Conservation (phyloP, 2,888 invertebrate genomes). For the Thera britannica region DNA sequence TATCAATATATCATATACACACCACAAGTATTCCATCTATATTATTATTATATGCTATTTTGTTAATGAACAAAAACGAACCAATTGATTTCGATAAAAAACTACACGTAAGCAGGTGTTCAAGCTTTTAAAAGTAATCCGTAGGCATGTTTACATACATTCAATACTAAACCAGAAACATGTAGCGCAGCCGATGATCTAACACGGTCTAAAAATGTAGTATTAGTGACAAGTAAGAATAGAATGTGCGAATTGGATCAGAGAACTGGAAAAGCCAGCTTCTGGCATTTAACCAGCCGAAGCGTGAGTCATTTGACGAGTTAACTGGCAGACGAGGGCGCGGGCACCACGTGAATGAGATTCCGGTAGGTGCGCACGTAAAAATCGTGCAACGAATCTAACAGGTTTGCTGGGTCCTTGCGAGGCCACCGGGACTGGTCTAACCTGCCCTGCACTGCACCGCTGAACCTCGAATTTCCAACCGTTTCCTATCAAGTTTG, state of each 20-base stretch:
- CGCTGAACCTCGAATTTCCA: constrained; percentile 81
- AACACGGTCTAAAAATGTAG: constrained; percentile 36
- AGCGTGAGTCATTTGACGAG: constrained; percentile 83
- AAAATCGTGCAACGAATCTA: constrained; percentile 85
- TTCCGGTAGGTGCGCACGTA: constrained; percentile 85
- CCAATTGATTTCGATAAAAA: background rate
- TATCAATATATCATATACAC: too few relatives aligned
- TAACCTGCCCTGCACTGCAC: constrained; percentile 83
- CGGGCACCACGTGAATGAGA: constrained; percentile 82
- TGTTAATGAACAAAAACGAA: background rate
- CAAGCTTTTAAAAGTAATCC: background rate
- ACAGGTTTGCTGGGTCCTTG: constrained; percentile 85
- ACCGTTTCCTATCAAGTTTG: constrained; percentile 77
- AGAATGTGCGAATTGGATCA: constrained; percentile 78
- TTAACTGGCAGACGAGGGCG: constrained; percentile 75
- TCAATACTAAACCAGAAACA: constrained; percentile 16
- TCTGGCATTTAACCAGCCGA: constrained; percentile 79
- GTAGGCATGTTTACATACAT: background rate
- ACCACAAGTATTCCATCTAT: too few relatives aligned
- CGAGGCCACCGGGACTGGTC: constrained; percentile 84
- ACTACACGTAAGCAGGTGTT: background rate
- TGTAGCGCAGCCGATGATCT: constrained; percentile 21
- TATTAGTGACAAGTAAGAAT: constrained; percentile 58
- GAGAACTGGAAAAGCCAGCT: constrained; percentile 83
- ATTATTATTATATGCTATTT: too few relatives aligned